Conservation (phyloP, 2,888 invertebrate species). For the Gari tellinella region DNA sequence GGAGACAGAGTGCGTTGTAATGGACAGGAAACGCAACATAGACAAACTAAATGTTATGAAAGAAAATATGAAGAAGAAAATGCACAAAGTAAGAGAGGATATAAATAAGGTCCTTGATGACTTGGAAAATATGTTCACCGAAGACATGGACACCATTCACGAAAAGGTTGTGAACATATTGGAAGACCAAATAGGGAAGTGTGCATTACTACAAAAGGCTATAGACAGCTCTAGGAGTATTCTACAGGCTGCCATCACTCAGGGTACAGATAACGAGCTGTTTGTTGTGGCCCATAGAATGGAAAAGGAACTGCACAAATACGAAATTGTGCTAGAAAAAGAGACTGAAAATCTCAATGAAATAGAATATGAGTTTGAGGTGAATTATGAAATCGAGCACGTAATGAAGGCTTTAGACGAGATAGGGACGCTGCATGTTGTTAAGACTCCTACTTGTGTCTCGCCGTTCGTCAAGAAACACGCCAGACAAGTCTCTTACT, state of each 20-base stretch:
- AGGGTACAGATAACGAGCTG: conserved; percentile 59
- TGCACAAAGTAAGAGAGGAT: conserved; percentile 35
- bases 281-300: conserved; percentile 60
- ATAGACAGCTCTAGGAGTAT: conserved; percentile 52
- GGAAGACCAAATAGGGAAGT: conserved; percentile 53
- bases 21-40: conserved; percentile 50
- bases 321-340: conserved; percentile 55
- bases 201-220: conserved; percentile 55
- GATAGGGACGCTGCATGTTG: conserved; percentile 49
- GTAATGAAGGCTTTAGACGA: conserved; percentile 54
- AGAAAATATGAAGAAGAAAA: conserved; percentile 28
- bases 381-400: conserved; percentile 61
- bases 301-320: conserved; percentile 58
- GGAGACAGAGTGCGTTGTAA: conserved; percentile 54
- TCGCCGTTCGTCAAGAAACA: conserved; percentile 58
- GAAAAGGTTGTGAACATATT: conserved; percentile 29
- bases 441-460: conserved; percentile 39
- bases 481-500: conserved; percentile 28
- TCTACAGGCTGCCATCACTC: conserved; percentile 47
- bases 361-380: conserved; percentile 50
- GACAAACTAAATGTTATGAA: conserved; percentile 49
- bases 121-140: conserved; percentile 45
- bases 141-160: conserved; percentile 46
- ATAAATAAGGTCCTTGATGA: conserved; percentile 48
- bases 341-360: conserved; percentile 42